Evolutionary conservation across 2,797 vertebrate genomes (phyloP), one percentile per base, ranked within the genome.

Genomic region (Fratercula arctica): DNA sequence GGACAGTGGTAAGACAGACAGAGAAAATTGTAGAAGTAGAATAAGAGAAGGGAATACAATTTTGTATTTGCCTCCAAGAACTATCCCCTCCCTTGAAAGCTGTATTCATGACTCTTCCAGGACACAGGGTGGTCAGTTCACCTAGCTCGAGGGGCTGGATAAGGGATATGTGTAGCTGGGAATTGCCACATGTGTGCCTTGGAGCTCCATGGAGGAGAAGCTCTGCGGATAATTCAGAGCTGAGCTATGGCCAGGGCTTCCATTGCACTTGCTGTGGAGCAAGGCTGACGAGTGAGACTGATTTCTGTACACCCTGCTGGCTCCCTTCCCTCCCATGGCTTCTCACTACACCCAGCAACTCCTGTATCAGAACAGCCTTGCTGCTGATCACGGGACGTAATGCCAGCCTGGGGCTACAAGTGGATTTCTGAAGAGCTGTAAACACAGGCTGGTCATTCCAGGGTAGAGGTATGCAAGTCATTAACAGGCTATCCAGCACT

Each of bases 111-210:
- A 43, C 21, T 13, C 7, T 5, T 75, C 17, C 41, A 56, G 68
- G 37, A 39, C 51, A 39, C 39, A 28, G 39, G 11, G 12, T 11
- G 20, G 46, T 12, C 16, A 23, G 33, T 37, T 54, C 81, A 70
- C 18, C 31, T 39, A 24, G 4, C 15, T 59, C 10, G 25, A 68
- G 33, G 31, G 19, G 50, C 43, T 48, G 13, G 3, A 6, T 37
- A 31, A 68, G 11, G 37, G 54, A 31, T 10, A 23, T 1, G 0
- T 57, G 11, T 2, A 28, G 16, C 23, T 33, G 88, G 50, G 37
- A 89, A 18, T 7, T 59, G 16, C 33, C 43, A 25, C 11, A 1
- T 6, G 25, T 0, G 0, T 25, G 14, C 6, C 11, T 15, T 46
- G n/a, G 46, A 87, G 51, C 26, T 54, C 56, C 31, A 3, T 2